phyloP scores from a whole-genome alignment of 2,888 invertebrate species.

The Mythimna pallens region DNA sequence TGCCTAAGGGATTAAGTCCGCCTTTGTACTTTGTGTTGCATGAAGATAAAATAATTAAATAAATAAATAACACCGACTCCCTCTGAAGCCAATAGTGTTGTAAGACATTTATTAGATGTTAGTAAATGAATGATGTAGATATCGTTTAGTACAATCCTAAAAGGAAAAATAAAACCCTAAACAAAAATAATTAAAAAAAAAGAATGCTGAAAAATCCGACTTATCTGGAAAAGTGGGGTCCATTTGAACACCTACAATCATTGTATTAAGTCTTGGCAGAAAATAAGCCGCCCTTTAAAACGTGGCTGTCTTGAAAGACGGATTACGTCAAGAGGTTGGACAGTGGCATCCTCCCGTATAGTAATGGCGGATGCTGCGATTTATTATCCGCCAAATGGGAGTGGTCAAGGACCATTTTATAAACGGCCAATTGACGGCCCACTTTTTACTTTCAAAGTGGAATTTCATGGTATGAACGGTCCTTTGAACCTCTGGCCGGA shows the following conservation, averaged over 20 bases:
- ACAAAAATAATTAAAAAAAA: no score
- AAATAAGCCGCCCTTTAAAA: conserved; percentile 30
- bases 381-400: conserved; percentile 20
- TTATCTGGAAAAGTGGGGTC: conserved; percentile 11
- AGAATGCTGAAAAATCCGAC: no score
- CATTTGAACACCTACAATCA: conserved; percentile 9
- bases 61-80: no score
- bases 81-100: no score
- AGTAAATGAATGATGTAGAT: no score
- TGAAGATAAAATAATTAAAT: no score
- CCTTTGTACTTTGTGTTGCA: no score
- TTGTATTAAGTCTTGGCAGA: conserved; percentile 5
- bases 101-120: no score
- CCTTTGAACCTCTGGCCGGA: no score
- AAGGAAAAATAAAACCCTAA: no score
- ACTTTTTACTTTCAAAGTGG: not conserved
- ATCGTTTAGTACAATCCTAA: no score
- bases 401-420: conserved; percentile 4
- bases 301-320: conserved; percentile 21
- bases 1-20: no score
- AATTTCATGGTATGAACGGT: not conserved
- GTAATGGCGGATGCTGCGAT: conserved; percentile 18
- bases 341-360: conserved; percentile 35
- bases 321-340: conserved; percentile 44
- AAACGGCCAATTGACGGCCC: not conserved